Evolutionary conservation across 2,888 invertebrate species (phyloP).

Genomic region (Tiliacea aurago): DNA sequence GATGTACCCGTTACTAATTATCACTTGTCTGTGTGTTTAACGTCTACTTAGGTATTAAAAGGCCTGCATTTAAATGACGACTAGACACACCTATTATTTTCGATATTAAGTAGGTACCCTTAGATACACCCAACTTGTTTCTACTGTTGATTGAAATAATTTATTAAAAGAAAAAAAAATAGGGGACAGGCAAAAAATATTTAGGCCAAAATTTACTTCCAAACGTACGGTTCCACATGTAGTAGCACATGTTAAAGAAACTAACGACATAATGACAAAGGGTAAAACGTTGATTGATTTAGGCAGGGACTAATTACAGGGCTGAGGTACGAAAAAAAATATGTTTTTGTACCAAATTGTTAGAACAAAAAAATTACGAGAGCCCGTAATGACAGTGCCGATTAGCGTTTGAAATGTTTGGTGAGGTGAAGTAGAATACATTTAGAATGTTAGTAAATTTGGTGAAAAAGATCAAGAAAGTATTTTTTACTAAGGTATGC

Average conservation of each 20-base stretch:
- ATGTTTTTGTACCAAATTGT: slow-evolving; percentile 52
- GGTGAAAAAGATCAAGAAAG: background rate
- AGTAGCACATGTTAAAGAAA: slow-evolving; percentile 59
- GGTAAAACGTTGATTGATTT: slow-evolving; percentile 67
- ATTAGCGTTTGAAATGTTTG: slow-evolving; percentile 55
- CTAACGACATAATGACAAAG: slow-evolving; percentile 64
- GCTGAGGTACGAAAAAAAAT: slow-evolving; percentile 55
- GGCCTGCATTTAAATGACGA: background rate
- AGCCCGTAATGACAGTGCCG: slow-evolving; percentile 56
- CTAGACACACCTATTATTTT: background rate
- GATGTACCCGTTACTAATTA: slow-evolving; percentile 26
- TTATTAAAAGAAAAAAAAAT: background rate
- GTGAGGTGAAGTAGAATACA: slow-evolving; percentile 6
- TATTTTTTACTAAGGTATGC: background rate
- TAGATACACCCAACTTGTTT: background rate
- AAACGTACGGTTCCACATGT: slow-evolving; percentile 20
- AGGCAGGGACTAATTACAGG: slow-evolving; percentile 64
- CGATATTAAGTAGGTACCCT: background rate
- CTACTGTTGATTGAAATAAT: background rate
- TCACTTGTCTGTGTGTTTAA: slow-evolving; percentile 10
- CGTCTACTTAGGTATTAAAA: background rate
- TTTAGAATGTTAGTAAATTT: slow-evolving; percentile 10
- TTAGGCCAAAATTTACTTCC: background rate
- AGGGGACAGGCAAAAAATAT: background rate
- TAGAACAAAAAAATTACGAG: slow-evolving; percentile 51